A percentile compares a stretch with the other conserved stretches of the same genome.
phyloP scores from a whole-genome alignment of 2,888 invertebrate species.

The Rotaria magnacalcarata region DNA sequence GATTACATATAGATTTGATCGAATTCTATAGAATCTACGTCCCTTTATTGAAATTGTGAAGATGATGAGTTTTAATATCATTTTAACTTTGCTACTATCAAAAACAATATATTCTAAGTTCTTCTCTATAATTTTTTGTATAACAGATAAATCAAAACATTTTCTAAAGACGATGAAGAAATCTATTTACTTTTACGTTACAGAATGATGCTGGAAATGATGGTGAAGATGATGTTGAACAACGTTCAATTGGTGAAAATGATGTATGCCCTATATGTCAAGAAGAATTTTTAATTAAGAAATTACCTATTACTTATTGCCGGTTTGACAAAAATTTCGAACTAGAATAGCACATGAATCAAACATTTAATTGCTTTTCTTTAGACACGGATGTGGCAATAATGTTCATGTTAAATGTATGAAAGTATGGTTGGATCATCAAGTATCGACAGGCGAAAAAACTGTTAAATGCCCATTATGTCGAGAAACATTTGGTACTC shows the following conservation, averaged over 20 bases:
- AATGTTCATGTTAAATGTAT: conserved; percentile 60
- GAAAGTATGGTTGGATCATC: conserved; percentile 60
- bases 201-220: neutral
- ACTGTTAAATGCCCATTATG: conserved; percentile 58
- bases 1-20: too few species aligned
- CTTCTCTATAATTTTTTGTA: neutral
- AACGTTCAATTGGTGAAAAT: conserved; percentile 44
- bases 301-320: conserved; percentile 58
- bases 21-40: too few species aligned
- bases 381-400: conserved; percentile 59
- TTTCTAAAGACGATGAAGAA: too few species aligned
- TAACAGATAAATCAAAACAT: neutral
- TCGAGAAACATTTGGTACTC: conserved; percentile 58
- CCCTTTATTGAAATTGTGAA: too few species aligned
- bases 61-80: too few species aligned
- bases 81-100: too few species aligned
- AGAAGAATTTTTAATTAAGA: conserved; percentile 56
- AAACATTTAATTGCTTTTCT: neutral
- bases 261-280: conserved; percentile 60
- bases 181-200: neutral
- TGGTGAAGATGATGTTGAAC: conserved; percentile 30
- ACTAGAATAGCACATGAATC: neutral
- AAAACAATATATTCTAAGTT: too few species aligned
- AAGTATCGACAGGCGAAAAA: conserved; percentile 50
- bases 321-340: conserved; percentile 51